A percentile compares a stretch with the other conserved stretches of the same genome.
These are phyloP conservation scores for Athalia cordata DNA, from an alignment of 2,888 invertebrate species.

Conservation along the genomic window DNA sequence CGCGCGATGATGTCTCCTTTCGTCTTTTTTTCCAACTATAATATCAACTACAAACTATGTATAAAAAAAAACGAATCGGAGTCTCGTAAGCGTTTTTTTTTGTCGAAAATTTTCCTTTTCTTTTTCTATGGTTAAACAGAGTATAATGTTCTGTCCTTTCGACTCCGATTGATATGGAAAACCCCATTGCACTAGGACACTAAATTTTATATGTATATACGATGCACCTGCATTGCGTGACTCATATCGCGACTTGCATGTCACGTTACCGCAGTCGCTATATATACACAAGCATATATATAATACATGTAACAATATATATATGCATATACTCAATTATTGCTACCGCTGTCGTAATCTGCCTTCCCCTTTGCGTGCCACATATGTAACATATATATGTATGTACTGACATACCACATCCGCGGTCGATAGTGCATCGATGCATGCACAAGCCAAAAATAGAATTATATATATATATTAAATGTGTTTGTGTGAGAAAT, in stretches of 20 bases:
- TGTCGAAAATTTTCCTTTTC: too few species aligned
- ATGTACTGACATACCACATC: background rate
- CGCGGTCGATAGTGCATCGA: background rate
- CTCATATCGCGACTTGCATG: slow-evolving; percentile 22
- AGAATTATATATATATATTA: background rate
- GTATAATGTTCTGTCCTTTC: too few species aligned
- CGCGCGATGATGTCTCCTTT: too few species aligned
- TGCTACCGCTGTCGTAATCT: background rate
- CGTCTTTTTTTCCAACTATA: too few species aligned
- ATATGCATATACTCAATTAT: background rate
- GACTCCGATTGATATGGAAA: too few species aligned
- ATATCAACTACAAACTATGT: too few species aligned
- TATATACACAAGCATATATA: background rate
- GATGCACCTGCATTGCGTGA: slow-evolving; percentile 64
- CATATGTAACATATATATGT: background rate
- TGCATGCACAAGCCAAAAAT: background rate
- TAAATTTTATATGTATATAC: slow-evolving; percentile 53
- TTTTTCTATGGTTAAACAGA: too few species aligned
- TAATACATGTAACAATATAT: background rate
- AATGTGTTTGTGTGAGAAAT: background rate
- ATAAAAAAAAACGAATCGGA: too few species aligned
- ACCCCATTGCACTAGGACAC: slow-evolving; percentile 35
- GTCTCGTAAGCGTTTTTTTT: too few species aligned
- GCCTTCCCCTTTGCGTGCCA: background rate
- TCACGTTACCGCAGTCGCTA: background rate